These are phyloP conservation scores for Cotesia vestalis DNA, from an alignment of 1,140 invertebrate genomes.

Conservation along the genomic window DNA sequence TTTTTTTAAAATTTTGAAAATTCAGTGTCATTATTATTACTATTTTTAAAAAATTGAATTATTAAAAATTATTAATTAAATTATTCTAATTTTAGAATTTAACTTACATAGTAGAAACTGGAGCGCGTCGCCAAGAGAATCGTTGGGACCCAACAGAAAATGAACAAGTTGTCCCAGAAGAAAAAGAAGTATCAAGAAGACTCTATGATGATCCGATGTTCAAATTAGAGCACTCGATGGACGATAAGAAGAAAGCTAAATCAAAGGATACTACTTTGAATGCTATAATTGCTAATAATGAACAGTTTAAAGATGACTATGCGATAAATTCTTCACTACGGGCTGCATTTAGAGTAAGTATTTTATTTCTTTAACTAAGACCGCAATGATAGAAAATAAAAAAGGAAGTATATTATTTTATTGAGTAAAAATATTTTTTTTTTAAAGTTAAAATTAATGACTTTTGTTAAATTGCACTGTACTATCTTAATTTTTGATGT, in stretches of 20 bases:
- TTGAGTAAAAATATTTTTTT: too few species aligned
- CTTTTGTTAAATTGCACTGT: too few species aligned
- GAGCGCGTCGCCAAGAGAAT: constrained; percentile 95
- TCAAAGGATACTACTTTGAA: constrained; percentile 76
- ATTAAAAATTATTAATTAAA: constrained; percentile 32
- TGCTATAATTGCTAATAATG: constrained; percentile 79
- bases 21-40: background rate
- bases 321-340: constrained; percentile 84
- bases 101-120: constrained; percentile 95
- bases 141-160: constrained; percentile 97
- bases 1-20: too few species aligned
- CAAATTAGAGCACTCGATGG: constrained; percentile 89
- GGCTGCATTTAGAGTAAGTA: constrained; percentile 82
- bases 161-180: constrained; percentile 91
- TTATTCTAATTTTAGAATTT: constrained; percentile 78
- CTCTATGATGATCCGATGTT: constrained; percentile 96
- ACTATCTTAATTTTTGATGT: background rate
- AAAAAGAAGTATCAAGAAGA: constrained; percentile 86
- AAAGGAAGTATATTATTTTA: too few species aligned
- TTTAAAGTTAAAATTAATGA: too few species aligned
- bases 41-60: background rate
- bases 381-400: too few species aligned
- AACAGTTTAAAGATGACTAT: constrained; percentile 89
- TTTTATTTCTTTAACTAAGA: constrained; percentile 15
- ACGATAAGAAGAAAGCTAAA: constrained; percentile 80